Conservation (phyloP, 1,140 invertebrate genomes). For the Steinernema khuongi region DNA sequence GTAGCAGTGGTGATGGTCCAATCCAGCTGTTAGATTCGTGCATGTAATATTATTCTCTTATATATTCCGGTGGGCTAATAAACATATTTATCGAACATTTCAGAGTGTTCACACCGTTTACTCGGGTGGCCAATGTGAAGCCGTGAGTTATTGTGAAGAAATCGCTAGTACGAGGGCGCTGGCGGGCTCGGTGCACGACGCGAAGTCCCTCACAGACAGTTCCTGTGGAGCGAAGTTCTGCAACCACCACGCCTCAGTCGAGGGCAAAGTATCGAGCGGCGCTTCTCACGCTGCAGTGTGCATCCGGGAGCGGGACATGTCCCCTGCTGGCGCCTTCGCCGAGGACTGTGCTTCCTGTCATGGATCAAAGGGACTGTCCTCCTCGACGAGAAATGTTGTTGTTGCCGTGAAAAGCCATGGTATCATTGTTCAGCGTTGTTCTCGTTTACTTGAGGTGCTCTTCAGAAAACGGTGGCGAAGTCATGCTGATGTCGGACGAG, state of each 20-base stretch:
- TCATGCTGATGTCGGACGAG: not conserved
- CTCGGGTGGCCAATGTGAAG: constrained; percentile 40
- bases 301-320: not conserved
- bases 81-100: constrained; percentile 15
- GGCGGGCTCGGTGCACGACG: constrained; percentile 40
- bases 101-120: constrained; percentile 53
- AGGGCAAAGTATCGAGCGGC: not conserved
- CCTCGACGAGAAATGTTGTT: not conserved
- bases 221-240: not conserved
- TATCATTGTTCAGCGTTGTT: not conserved
- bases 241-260: constrained; percentile 6
- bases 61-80: not conserved
- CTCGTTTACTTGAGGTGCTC: not conserved
- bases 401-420: not conserved
- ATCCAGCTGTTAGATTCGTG: no score
- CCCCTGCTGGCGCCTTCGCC: not conserved
- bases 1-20: no score
- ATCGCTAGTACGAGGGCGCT: constrained; percentile 40
- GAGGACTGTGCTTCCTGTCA: not conserved
- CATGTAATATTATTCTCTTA: no score
- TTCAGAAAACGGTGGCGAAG: constrained; percentile 6
- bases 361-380: not conserved
- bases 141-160: constrained; percentile 40
- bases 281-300: not conserved
- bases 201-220: constrained; percentile 36